Evolutionary conservation across 2,797 vertebrate species (phyloP).

Genomic region (Rhabdomys pumilio): DNA sequence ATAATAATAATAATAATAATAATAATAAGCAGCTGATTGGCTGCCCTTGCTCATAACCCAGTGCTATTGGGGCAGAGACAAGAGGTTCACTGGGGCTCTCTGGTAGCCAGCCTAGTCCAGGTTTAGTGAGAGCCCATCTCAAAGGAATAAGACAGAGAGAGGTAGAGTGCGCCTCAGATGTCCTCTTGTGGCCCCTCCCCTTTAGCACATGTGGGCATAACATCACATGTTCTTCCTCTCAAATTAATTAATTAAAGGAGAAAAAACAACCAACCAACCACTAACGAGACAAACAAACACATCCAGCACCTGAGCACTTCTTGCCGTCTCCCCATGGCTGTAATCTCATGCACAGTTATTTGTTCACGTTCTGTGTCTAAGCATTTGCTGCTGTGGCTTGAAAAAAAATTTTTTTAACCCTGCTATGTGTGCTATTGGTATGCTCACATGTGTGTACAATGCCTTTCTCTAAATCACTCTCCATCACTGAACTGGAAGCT

Average conservation of each 20-base stretch:
- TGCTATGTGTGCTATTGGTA: neutral
- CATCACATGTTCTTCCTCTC: neutral
- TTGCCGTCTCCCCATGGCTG: fast-evolving
- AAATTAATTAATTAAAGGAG: neutral
- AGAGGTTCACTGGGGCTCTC: too few relatives aligned
- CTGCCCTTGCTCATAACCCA: neutral
- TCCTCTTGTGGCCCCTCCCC: neutral
- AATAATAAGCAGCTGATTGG: neutral
- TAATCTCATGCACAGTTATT: neutral
- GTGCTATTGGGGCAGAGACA: neutral
- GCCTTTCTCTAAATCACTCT: neutral
- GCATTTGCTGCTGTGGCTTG: neutral
- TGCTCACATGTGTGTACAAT: neutral
- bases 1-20: too few relatives aligned
- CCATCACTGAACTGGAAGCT: neutral
- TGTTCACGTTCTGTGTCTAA: neutral
- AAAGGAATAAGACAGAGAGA: neutral
- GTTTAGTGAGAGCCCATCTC: neutral
- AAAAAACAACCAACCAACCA: neutral
- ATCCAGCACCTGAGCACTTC: neutral
- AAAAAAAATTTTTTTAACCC: neutral
- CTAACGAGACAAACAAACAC: neutral
- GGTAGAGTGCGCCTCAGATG: neutral
- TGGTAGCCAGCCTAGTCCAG: neutral
- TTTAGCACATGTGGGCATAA: too few relatives aligned